Percentiles rank a stretch among this genome's conserved stretches.
Evolutionary conservation across 2,113 vertebrate species (phyloP).

Genomic region (Xiphophorus hellerii): DNA sequence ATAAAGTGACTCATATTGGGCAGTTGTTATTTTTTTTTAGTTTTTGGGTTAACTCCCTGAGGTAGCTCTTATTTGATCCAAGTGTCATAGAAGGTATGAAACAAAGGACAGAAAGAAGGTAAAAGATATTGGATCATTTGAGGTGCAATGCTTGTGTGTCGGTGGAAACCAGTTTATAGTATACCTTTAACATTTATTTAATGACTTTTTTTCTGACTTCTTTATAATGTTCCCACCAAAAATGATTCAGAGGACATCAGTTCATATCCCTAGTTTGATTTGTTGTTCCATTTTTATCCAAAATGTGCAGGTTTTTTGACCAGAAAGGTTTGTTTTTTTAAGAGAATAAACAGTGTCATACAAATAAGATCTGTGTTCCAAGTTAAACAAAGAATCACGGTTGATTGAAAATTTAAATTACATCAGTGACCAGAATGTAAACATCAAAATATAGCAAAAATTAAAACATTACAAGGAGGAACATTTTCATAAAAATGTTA

Average conservation of each 20-base stretch:
- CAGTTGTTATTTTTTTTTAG: conserved; percentile 16
- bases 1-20: conserved; percentile 27
- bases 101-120: conserved; percentile 14
- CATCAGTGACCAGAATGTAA: no score
- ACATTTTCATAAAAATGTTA: no score
- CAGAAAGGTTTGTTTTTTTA: not conserved
- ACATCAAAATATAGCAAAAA: no score
- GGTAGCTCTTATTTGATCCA: conserved; percentile 30
- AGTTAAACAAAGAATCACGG: not conserved
- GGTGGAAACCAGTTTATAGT: not conserved
- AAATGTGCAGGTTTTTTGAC: not conserved
- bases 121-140: not conserved
- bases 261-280: not conserved
- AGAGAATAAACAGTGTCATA: not conserved
- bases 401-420: not conserved
- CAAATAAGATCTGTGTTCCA: no score
- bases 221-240: not conserved
- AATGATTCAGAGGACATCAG: not conserved
- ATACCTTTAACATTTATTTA: not conserved
- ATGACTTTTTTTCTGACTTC: not conserved
- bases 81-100: conserved; percentile 32
- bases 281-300: not conserved
- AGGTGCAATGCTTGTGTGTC: not conserved
- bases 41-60: conserved; percentile 31
- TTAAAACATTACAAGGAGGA: no score